Base-by-base conservation (phyloP, 92 coral and sea anemone genomes). In the Paragorgia papillata region DNA sequence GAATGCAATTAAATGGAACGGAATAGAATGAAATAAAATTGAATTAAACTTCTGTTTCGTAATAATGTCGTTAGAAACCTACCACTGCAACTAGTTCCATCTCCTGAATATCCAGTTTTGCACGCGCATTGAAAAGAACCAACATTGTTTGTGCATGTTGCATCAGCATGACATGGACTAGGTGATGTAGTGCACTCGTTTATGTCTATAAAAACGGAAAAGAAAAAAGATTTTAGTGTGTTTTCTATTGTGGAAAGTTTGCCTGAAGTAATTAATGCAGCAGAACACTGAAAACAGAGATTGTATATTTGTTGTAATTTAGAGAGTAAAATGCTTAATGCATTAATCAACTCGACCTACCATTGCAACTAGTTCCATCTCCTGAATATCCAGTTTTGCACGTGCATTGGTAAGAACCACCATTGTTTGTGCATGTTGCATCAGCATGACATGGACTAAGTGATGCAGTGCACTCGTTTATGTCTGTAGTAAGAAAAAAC, bases 71-170 rank as follows among this genome's bases (percentile, higher is more conserved):
- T n/a, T n/a, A n/a, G n/a, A n/a, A n/a, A n/a, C n/a, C n/a, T 62
- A 84, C 91, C 89, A 9, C 66, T 58, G 33, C 91, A 88, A 12
- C 39, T 59, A 1, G 78, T 70, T 10, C 86, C 91, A 57, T 85
- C 73, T 33, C 89, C 90, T 9, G 54, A 35, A 74, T 66, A 88
- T 51, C 91, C 91, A 12, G 17, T 44, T 27, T 43, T 55, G 31
- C 83, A 83, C 40, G 43, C 53, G 57, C 85, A 85, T 44, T 29
- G 43, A 56, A 21, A 85, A 0, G 82, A 85, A 13, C 85, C 85
- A 5, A 30, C 73, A 53, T 20, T 73, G 79, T 80, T 43, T 22
- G 56, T 57, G 33, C 92, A 88, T 9, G 41, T 35, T 39, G 89
- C 87, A 49, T 81, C 62, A 31, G 29, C 27, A 41, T 69, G 79